These are phyloP conservation scores for Candoia aspera DNA, from an alignment of 2,113 vertebrate genomes.

Conservation along the genomic window DNA sequence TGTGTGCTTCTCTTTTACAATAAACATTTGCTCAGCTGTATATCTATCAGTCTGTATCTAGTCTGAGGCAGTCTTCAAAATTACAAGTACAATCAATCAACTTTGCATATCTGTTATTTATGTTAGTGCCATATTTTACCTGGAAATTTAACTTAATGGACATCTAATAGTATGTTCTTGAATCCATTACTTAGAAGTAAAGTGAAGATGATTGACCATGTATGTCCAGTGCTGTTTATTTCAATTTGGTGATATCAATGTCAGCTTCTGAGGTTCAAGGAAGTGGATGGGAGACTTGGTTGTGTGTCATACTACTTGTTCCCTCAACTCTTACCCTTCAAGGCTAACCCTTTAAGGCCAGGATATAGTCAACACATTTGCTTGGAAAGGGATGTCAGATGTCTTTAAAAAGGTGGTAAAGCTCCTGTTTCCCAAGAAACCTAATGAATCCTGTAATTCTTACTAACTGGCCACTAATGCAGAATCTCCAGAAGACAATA, in stretches of 20 bases:
- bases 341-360: neutral
- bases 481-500: neutral
- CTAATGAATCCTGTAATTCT: neutral
- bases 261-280: neutral
- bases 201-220: neutral
- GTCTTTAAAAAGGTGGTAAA: neutral
- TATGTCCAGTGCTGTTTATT: neutral
- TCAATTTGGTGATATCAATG: neutral
- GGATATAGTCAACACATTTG: neutral
- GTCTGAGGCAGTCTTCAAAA: constrained; percentile 57
- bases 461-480: neutral
- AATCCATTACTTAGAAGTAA: fast-evolving
- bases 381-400: neutral
- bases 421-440: neutral
- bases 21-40: constrained; percentile 73
- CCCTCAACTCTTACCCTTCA: neutral
- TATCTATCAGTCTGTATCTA: constrained; percentile 2
- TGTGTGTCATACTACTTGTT: neutral
- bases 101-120: neutral
- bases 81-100: constrained; percentile 44
- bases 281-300: neutral
- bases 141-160: constrained; percentile 11
- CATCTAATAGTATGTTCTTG: neutral
- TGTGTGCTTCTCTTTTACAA: constrained; percentile 68
- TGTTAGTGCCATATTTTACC: neutral